These are phyloP conservation scores for Collichthys lucidus DNA, from an alignment of 2,113 vertebrate species.

Conservation along the genomic window DNA sequence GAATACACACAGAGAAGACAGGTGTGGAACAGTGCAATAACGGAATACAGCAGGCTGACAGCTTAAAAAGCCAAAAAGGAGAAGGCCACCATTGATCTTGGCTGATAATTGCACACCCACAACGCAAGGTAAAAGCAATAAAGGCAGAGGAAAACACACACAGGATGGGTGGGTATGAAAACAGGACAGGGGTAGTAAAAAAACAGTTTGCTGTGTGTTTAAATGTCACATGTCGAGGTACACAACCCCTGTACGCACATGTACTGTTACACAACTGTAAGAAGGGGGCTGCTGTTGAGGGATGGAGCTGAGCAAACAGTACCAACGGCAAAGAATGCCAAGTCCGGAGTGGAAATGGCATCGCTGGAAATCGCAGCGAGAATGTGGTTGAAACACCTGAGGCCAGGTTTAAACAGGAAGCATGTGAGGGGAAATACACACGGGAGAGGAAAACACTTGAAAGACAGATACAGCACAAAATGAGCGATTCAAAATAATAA, in stretches of 20 bases:
- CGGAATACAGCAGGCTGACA: slow-evolving; percentile 48
- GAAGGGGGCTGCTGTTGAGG: slow-evolving; percentile 36
- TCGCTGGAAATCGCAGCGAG: slow-evolving; percentile 30
- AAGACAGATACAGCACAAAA: neutral
- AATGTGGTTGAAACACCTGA: slow-evolving; percentile 43
- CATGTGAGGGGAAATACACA: slow-evolving; percentile 1
- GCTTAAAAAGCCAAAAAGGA: slow-evolving; percentile 65
- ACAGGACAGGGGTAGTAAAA: slow-evolving; percentile 50
- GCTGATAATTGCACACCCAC: slow-evolving; percentile 52
- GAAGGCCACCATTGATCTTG: slow-evolving; percentile 64
- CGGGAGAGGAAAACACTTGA: neutral
- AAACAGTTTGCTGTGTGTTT: slow-evolving; percentile 45
- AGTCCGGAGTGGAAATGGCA: slow-evolving; percentile 21
- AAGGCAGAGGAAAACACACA: slow-evolving; percentile 42
- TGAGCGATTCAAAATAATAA: neutral
- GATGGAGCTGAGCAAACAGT: slow-evolving; percentile 47
- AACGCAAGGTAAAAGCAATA: slow-evolving; percentile 47
- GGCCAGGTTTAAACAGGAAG: slow-evolving; percentile 33
- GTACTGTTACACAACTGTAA: slow-evolving; percentile 28
- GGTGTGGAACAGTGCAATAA: slow-evolving; percentile 66
- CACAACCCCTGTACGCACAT: neutral
- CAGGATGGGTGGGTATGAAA: slow-evolving; percentile 8
- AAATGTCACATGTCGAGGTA: slow-evolving; percentile 29
- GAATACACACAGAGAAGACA: slow-evolving; percentile 63
- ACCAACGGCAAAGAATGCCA: slow-evolving; percentile 29